phyloP scores from a whole-genome alignment of 2,888 invertebrate genomes.

The Drosophila meridiana region DNA sequence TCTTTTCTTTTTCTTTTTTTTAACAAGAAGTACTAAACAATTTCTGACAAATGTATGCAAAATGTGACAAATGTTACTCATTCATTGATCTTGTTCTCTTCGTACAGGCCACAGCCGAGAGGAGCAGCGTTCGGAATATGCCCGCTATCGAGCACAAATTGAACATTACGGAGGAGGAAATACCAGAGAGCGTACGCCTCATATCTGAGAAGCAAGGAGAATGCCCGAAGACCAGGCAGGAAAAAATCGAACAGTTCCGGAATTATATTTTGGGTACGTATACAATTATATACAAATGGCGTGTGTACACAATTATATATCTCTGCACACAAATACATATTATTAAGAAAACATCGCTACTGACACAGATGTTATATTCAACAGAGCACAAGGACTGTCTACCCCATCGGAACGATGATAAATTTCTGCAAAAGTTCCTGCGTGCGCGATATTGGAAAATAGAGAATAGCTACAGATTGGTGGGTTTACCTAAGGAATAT shows the following conservation, averaged over 20 bases:
- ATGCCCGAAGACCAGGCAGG: conserved; percentile 88
- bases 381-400: conserved; percentile 91
- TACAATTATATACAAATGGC: neutral
- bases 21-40: neutral
- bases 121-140: conserved; percentile 52
- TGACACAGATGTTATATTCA: conserved; percentile 53
- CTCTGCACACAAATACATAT: no score
- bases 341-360: neutral
- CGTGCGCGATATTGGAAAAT: conserved; percentile 91
- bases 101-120: conserved; percentile 14
- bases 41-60: neutral
- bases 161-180: conserved; percentile 88
- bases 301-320: no score
- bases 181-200: conserved; percentile 88
- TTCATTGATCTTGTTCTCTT: neutral
- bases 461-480: conserved; percentile 90
- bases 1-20: neutral
- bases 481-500: conserved; percentile 76
- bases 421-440: conserved; percentile 90
- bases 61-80: neutral
- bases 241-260: conserved; percentile 90
- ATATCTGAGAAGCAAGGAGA: conserved; percentile 89
- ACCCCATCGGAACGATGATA: conserved; percentile 91
- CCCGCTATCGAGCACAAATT: conserved; percentile 85
- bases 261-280: conserved; percentile 90